A percentile compares a stretch with the other conserved stretches of the same genome.
Conservation (phyloP, 2,797 vertebrate genomes). For the Pangasius mekongensis region DNA sequence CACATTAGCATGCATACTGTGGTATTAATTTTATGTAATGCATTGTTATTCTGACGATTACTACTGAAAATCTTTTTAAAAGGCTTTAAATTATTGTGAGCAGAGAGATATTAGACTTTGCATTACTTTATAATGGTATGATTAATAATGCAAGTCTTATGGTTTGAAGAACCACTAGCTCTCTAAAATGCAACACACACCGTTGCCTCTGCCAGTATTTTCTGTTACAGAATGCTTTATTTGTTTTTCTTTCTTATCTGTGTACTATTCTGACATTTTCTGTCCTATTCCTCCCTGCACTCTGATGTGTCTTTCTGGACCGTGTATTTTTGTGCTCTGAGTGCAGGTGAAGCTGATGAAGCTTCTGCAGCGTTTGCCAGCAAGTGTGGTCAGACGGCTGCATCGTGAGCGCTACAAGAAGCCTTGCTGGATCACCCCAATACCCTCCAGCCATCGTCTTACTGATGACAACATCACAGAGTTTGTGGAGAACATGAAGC, state of each 20-base stretch:
- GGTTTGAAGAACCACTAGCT: neutral
- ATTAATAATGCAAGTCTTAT: neutral
- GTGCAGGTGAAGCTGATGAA: constrained; percentile 92
- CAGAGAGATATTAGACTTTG: neutral
- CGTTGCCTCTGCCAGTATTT: neutral
- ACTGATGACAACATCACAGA: constrained; percentile 89
- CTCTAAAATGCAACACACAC: neutral
- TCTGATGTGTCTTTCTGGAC: constrained; percentile 1
- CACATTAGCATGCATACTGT: neutral
- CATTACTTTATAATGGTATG: neutral
- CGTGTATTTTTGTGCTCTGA: constrained; percentile 37
- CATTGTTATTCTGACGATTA: neutral
- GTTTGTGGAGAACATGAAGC: constrained; percentile 90
- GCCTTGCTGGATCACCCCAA: constrained; percentile 86
- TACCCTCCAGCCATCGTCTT: constrained; percentile 87
- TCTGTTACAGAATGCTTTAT: neutral
- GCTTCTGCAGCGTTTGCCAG: constrained; percentile 90
- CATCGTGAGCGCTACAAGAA: constrained; percentile 91
- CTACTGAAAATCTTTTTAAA: neutral
- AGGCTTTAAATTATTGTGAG: neutral
- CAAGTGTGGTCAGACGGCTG: constrained; percentile 87
- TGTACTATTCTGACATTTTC: no score
- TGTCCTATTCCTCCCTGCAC: no score
- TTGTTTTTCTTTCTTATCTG: neutral
- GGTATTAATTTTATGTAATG: neutral